Percentiles rank a stretch among this genome's conserved stretches.
Evolutionary conservation across 2,888 invertebrate genomes (phyloP).

Genomic region (Synanthedon andrenaeformis): DNA sequence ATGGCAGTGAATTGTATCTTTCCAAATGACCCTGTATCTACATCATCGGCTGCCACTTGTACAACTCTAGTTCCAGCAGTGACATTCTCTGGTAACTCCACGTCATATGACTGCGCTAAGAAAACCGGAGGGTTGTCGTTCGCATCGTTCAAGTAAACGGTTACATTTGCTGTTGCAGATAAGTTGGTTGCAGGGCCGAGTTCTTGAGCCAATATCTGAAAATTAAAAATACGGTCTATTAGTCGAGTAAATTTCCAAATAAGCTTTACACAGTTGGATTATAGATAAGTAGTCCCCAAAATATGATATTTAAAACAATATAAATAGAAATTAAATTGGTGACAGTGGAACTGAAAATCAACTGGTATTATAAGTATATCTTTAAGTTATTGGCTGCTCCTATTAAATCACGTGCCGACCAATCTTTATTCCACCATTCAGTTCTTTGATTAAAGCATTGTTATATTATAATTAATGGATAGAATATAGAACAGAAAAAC

Average conservation of each 20-base stretch:
- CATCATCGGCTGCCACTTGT: conserved; percentile 84
- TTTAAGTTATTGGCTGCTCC: too few relatives aligned
- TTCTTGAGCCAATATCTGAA: conserved; percentile 83
- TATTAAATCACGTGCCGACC: too few relatives aligned
- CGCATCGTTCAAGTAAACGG: conserved; percentile 84
- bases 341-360: too few relatives aligned
- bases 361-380: too few relatives aligned
- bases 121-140: conserved; percentile 92
- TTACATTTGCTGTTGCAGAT: conserved; percentile 79
- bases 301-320: background rate
- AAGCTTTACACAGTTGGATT: background rate
- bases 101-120: conserved; percentile 77
- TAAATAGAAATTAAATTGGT: background rate
- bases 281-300: background rate
- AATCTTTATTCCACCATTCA: too few relatives aligned
- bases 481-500: too few relatives aligned
- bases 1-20: conserved; percentile 83
- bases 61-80: conserved; percentile 78
- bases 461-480: too few relatives aligned
- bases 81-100: conserved; percentile 84
- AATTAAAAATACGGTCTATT: conserved; percentile 12
- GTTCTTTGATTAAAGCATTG: too few relatives aligned
- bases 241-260: background rate
- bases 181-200: conserved; percentile 81
- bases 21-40: conserved; percentile 82